Evolutionary conservation across 2,888 invertebrate species (phyloP), one percentile per base, ranked within the genome.

Genomic region (Dicyrtomina minuta): DNA sequence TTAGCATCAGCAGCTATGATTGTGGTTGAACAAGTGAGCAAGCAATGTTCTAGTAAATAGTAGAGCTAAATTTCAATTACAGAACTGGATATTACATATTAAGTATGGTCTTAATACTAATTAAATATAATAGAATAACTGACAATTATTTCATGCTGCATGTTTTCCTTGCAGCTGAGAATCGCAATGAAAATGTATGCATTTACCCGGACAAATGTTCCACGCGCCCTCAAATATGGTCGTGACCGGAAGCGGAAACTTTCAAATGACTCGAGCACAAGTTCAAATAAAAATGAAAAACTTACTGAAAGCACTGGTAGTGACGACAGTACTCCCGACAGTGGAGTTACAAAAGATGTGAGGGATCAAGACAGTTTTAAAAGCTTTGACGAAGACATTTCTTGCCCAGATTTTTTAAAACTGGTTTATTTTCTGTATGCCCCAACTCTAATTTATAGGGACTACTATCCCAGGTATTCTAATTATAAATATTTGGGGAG

Each of bases 381-480:
- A 41, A 39, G 39, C 22, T 39, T 67, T 27, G 49, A 56, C 12
- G 56, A 41, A 10, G 41, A 24, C 10, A 24, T 53, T 39, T 6
- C 22, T 4, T 65, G 65, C 58, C 70, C 70, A 12, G 51, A 62
- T 20, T 6, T 70, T 13, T 43, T 46, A 4, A 87, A 89, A 72
- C 94, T 88, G 81, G 77, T 92, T 0, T 95, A 93, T 80, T 96
- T 91, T 80, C 82, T 93, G 60, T 94, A 94, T 81, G 92, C 90
- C 0, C 95, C 95, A 2, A 93, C 94, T 0, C 84, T 95, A 0
- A 83, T 93, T 15, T 93, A 92, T 81, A 86, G 90, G 77, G 92
- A 94, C 79, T 83, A 84, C 71, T 96, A 96, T 83, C 95, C 95
- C 26, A 87, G 91, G 91, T 89, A 84, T 79, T 46, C 17, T 46